Conservation (phyloP, 92 coral and sea anemone genomes). For the Bergia puertoricense region DNA sequence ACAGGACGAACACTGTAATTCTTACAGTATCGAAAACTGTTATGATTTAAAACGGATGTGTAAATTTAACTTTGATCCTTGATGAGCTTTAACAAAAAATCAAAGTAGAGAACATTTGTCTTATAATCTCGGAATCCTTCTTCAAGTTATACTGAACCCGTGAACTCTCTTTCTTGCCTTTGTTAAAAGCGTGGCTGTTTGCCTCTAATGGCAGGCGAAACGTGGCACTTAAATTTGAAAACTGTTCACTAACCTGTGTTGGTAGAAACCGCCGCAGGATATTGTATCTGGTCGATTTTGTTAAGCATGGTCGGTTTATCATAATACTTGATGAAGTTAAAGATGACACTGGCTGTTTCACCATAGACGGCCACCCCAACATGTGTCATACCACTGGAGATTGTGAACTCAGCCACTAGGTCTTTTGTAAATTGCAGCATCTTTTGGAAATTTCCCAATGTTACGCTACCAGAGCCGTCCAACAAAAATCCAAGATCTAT, state of each 20-base stretch:
- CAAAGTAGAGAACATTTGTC: too few relatives aligned
- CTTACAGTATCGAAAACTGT: too few relatives aligned
- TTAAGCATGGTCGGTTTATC: conserved; percentile 16
- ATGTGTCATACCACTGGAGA: conserved; percentile 11
- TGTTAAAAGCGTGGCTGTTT: too few relatives aligned
- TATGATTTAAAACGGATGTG: too few relatives aligned
- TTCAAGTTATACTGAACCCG: too few relatives aligned
- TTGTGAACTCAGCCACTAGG: conserved; percentile 7
- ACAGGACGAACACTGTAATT: too few relatives aligned
- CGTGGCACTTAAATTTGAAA: neutral
- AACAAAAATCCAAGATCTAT: conserved; percentile 33
- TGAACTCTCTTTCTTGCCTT: too few relatives aligned
- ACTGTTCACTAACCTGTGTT: conserved; percentile 8
- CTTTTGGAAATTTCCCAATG: neutral
- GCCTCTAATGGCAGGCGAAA: too few relatives aligned
- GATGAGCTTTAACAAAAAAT: too few relatives aligned
- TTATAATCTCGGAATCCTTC: too few relatives aligned
- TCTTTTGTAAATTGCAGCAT: conserved; percentile 21
- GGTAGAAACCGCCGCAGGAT: neutral
- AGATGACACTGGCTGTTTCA: neutral
- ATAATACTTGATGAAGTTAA: conserved; percentile 30
- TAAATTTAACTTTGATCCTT: too few relatives aligned
- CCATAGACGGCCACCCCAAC: conserved; percentile 34
- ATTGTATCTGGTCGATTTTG: neutral
- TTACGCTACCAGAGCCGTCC: conserved; percentile 28